Evolutionary conservation across 2,113 vertebrate genomes (phyloP).

Genomic region (Labrus mixtus): DNA sequence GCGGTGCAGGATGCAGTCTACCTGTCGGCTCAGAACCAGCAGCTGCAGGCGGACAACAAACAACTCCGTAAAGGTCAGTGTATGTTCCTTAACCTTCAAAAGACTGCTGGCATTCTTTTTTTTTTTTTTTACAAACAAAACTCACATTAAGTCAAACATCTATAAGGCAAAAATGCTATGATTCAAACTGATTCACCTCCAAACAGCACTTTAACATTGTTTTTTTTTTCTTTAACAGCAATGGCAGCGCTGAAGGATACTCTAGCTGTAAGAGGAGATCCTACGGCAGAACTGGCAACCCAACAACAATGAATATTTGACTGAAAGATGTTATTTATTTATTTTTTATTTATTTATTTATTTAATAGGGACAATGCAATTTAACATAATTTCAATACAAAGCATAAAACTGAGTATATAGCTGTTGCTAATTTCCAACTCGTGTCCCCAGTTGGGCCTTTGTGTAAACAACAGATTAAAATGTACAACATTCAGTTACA

Average conservation of each 20-base stretch:
- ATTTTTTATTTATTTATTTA: too few species aligned
- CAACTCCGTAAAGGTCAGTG: conserved; percentile 56
- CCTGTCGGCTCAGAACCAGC: conserved; percentile 84
- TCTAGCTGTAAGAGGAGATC: conserved; percentile 48
- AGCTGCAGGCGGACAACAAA: conserved; percentile 77
- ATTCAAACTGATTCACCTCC: not conserved
- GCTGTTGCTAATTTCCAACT: too few species aligned
- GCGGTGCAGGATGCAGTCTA: conserved; percentile 80
- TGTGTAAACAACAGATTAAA: too few species aligned
- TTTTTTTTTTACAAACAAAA: not conserved
- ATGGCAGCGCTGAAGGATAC: conserved; percentile 75
- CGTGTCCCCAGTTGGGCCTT: too few species aligned
- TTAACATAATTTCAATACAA: too few species aligned
- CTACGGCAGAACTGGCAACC: conserved; percentile 11
- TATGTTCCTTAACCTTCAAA: not conserved
- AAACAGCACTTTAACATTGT: not conserved
- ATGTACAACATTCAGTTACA: too few species aligned
- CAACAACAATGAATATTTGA: conserved; percentile 15
- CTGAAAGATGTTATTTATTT: too few species aligned
- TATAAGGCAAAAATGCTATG: not conserved
- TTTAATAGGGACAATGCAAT: too few species aligned
- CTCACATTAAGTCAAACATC: not conserved
- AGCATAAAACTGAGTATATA: too few species aligned
- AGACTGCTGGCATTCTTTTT: not conserved
- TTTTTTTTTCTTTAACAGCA: conserved; percentile 54